A percentile compares a stretch with the other conserved stretches of the same genome.
phyloP scores from a whole-genome alignment of 2,888 invertebrate species.

The Nemotelus nigrinus region DNA sequence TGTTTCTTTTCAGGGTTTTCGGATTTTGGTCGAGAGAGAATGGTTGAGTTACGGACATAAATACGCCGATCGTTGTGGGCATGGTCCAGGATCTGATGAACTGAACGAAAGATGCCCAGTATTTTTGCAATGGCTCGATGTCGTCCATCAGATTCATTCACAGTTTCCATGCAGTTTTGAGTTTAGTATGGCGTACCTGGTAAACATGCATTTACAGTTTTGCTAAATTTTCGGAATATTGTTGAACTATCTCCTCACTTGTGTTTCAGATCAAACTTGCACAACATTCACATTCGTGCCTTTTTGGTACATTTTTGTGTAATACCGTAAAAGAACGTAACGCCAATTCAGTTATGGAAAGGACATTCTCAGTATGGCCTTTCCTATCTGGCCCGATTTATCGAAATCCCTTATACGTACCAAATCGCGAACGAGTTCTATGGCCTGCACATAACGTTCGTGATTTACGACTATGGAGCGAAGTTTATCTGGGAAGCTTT shows the following conservation, averaged over 20 bases:
- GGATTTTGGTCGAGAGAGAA: constrained; percentile 91
- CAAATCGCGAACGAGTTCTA: constrained; percentile 70
- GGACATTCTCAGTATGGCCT: constrained; percentile 88
- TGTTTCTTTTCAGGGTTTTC: constrained; percentile 79
- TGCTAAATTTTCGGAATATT: not conserved
- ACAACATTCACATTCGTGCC: constrained; percentile 94
- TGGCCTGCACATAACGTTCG: constrained; percentile 88
- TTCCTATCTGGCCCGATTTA: constrained; percentile 82
- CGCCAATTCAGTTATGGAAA: constrained; percentile 72
- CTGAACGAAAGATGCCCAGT: constrained; percentile 96
- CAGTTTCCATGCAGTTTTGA: constrained; percentile 96
- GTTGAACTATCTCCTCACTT: not conserved
- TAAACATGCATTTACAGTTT: constrained; percentile 63
- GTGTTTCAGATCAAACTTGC: constrained; percentile 85
- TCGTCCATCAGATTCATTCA: constrained; percentile 88
- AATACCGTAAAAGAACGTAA: constrained; percentile 82
- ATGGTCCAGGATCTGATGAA: constrained; percentile 83
- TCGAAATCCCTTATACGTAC: constrained; percentile 84
- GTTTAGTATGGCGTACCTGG: constrained; percentile 93
- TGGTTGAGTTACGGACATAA: constrained; percentile 99
- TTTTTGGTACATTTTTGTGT: constrained; percentile 97
- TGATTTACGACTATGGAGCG: constrained; percentile 84
- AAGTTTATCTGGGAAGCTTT: constrained; percentile 78
- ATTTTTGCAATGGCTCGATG: constrained; percentile 97
- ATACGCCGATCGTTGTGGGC: constrained; percentile 94